A percentile compares a stretch with the other conserved stretches of the same genome.
phyloP scores from a whole-genome alignment of 2,797 vertebrate genomes.

The Odontamblyopus lacepedii region DNA sequence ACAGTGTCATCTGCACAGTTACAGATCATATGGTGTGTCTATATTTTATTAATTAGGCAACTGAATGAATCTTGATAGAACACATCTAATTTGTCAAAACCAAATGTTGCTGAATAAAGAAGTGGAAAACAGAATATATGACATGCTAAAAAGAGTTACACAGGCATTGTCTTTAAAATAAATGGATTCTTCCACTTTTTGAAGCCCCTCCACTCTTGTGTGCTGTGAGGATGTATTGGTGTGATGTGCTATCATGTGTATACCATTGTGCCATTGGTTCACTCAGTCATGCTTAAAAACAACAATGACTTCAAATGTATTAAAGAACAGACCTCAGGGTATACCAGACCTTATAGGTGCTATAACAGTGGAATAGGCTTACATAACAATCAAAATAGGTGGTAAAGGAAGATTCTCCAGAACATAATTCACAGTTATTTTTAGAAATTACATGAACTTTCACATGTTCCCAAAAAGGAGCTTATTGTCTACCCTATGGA shows the following conservation, averaged over 20 bases:
- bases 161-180: not conserved
- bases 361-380: not conserved
- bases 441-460: not conserved
- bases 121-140: not conserved
- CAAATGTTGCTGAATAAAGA: not conserved
- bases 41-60: no score
- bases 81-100: not conserved
- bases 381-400: not conserved
- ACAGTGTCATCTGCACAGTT: no score
- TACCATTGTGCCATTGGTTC: not conserved
- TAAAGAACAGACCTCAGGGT: slow-evolving; percentile 36
- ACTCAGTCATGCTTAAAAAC: not conserved
- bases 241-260: not conserved
- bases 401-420: not conserved
- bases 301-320: slow-evolving; percentile 14
- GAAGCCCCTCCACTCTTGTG: not conserved
- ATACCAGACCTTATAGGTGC: slow-evolving; percentile 15
- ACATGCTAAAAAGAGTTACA: no score
- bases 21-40: no score
- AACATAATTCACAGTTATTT: not conserved
- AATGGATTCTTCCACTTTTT: not conserved
- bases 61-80: no score
- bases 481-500: not conserved
- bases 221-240: not conserved
- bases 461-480: not conserved